Percentiles rank a stretch among this genome's conserved stretches.
Conservation (phyloP, 2,888 invertebrate species). For the Petrolisthes manimaculis region DNA sequence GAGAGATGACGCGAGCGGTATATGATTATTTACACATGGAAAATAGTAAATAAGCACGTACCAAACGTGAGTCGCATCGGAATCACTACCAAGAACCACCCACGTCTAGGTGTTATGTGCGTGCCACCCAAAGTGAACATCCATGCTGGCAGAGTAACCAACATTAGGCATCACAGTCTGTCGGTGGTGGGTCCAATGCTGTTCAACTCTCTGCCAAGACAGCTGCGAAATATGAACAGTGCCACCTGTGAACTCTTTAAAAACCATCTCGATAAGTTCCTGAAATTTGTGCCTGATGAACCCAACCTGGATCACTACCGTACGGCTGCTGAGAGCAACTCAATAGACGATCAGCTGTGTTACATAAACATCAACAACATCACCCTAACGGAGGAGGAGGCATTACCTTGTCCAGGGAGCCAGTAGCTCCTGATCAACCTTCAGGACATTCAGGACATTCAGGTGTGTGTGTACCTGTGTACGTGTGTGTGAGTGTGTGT, state of each 20-base stretch:
- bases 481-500: too few species aligned
- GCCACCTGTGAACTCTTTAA: background rate
- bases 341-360: background rate
- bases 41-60: background rate
- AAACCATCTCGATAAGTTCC: conserved; percentile 3
- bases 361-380: background rate
- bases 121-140: conserved; percentile 24
- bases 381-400: background rate
- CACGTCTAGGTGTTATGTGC: conserved; percentile 14
- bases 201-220: background rate
- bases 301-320: conserved; percentile 21
- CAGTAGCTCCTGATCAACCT: conserved; percentile 5
- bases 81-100: conserved; percentile 10
- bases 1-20: background rate
- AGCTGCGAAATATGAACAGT: background rate
- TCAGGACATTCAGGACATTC: conserved; percentile 16
- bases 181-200: background rate
- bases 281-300: conserved; percentile 4
- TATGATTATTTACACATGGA: conserved; percentile 9
- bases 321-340: conserved; percentile 1
- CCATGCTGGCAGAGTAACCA: background rate
- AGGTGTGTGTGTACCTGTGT: too few species aligned
- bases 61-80: conserved; percentile 1
- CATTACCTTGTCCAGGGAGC: conserved; percentile 10
- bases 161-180: background rate